phyloP scores from a whole-genome alignment of 2,113 vertebrate genomes.

The Sinocyclocheilus anophthalmus region DNA sequence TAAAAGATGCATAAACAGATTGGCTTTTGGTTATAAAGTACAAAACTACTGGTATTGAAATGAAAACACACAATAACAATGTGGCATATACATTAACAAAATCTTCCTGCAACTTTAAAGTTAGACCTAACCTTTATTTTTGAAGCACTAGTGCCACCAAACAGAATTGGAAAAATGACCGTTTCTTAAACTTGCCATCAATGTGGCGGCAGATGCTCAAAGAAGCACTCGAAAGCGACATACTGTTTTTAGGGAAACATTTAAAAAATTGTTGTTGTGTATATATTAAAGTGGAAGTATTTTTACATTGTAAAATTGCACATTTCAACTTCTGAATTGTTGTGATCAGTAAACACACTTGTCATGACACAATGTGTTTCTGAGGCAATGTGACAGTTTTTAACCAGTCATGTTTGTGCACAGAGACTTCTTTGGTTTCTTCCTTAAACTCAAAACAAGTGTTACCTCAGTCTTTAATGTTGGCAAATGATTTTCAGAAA shows the following conservation, averaged over 20 bases:
- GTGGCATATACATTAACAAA: not conserved
- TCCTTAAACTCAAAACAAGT: not conserved
- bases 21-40: not conserved
- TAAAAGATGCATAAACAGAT: not conserved
- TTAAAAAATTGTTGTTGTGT: not conserved
- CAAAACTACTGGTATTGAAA: not conserved
- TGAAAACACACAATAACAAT: no score
- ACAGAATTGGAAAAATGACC: not conserved
- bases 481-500: slow-evolving; percentile 39
- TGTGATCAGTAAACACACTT: not conserved
- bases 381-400: not conserved
- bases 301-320: not conserved
- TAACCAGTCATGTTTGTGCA: not conserved
- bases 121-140: not conserved
- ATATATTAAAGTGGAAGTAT: not conserved
- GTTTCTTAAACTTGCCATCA: not conserved
- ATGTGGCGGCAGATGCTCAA: not conserved
- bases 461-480: slow-evolving; percentile 12
- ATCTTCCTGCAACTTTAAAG: not conserved
- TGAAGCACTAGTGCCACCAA: not conserved
- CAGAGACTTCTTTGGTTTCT: not conserved
- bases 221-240: not conserved
- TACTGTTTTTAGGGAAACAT: not conserved
- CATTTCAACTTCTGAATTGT: not conserved
- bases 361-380: not conserved